These are phyloP conservation scores for Melanerpes formicivorus DNA, from an alignment of 2,113 vertebrate genomes.

Conservation along the genomic window DNA sequence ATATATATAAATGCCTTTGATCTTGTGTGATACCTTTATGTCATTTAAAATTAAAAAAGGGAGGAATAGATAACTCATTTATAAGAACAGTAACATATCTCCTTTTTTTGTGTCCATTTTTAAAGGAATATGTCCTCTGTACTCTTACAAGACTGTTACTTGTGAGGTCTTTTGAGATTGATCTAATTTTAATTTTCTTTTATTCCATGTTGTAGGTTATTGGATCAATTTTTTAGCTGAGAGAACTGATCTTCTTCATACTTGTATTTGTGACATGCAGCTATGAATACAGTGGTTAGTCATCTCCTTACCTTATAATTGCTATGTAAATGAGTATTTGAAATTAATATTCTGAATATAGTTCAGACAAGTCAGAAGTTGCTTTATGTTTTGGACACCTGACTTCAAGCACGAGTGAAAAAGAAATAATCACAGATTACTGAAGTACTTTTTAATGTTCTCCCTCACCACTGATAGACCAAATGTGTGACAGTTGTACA, in stretches of 20 bases:
- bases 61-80: background rate
- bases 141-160: background rate
- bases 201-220: background rate
- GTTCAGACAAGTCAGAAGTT: background rate
- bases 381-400: background rate
- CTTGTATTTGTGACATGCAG: background rate
- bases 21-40: background rate
- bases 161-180: background rate
- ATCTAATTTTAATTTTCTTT: background rate
- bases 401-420: background rate
- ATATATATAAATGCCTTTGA: background rate
- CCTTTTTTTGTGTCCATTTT: background rate
- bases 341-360: background rate
- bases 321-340: background rate
- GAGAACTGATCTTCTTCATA: background rate
- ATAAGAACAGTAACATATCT: background rate
- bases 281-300: background rate
- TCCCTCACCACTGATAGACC: constrained; percentile 9
- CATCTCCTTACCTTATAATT: background rate
- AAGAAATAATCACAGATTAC: background rate
- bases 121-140: background rate
- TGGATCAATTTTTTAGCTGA: background rate
- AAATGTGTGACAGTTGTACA: constrained; percentile 17
- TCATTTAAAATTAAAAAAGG: background rate
- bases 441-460: constrained; percentile 1